A percentile compares a stretch with the other conserved stretches of the same genome.
phyloP scores from a whole-genome alignment of 2,797 vertebrate genomes.

The Pseudomugil gertrudae region DNA sequence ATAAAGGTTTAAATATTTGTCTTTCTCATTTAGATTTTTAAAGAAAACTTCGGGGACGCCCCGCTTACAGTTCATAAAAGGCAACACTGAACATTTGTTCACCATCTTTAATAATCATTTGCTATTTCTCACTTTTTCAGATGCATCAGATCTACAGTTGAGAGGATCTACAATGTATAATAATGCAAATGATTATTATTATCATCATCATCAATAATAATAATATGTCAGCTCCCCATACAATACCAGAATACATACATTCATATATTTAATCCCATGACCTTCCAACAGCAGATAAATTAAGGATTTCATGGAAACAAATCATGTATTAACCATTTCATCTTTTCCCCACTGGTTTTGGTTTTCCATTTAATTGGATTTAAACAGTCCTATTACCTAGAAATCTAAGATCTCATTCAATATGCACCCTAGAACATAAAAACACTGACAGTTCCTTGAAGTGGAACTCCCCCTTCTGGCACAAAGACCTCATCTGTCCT shows the following conservation, averaged over 20 bases:
- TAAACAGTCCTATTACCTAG: constrained; percentile 5
- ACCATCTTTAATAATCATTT: neutral
- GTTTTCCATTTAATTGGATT: constrained; percentile 21
- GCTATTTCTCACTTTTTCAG: neutral
- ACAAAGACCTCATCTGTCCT: constrained; percentile 4
- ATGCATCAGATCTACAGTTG: neutral
- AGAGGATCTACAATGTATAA: too few species aligned
- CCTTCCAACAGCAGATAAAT: too few species aligned
- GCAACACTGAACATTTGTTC: neutral
- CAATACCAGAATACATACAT: too few species aligned
- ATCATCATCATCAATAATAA: too few species aligned
- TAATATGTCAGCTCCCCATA: too few species aligned
- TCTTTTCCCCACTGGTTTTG: constrained; percentile 8
- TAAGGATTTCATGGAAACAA: too few species aligned
- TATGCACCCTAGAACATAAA: constrained; percentile 7
- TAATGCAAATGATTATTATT: too few species aligned
- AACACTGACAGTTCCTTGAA: constrained; percentile 9
- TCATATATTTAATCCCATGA: too few species aligned
- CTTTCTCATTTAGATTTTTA: neutral
- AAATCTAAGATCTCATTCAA: neutral
- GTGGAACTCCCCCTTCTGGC: constrained; percentile 10
- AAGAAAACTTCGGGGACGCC: too few species aligned
- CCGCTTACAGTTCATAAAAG: neutral
- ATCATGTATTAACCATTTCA: constrained; percentile 29
- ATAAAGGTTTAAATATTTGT: neutral